phyloP scores from a whole-genome alignment of 2,888 invertebrate species.

The Hypselothyrea guttata region DNA sequence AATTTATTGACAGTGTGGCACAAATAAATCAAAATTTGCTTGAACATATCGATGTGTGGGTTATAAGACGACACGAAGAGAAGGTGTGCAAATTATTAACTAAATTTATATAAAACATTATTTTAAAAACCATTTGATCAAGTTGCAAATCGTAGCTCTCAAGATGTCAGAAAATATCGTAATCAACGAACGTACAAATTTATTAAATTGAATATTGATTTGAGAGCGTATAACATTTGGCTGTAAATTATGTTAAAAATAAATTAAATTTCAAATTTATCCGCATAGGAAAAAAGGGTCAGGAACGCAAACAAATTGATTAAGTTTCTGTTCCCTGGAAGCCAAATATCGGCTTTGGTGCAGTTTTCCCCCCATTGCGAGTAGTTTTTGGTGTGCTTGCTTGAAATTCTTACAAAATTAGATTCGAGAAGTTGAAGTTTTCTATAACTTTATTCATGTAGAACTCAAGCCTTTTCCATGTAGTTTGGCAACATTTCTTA shows the following conservation, averaged over 20 bases:
- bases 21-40: slow-evolving; percentile 49
- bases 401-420: slow-evolving; percentile 52
- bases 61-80: no score
- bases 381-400: not conserved
- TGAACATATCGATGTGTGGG: no score
- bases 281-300: not conserved
- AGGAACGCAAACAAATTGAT: no score
- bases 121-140: no score
- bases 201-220: no score
- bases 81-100: no score
- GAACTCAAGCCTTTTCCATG: slow-evolving; percentile 70
- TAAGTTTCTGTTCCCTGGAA: slow-evolving; percentile 11
- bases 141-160: no score
- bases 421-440: slow-evolving; percentile 60
- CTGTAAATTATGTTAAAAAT: no score
- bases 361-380: not conserved
- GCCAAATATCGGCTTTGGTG: slow-evolving; percentile 4
- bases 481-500: slow-evolving; percentile 52
- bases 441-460: slow-evolving; percentile 70
- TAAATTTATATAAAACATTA: no score
- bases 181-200: slow-evolving; percentile 5
- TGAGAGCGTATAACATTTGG: no score
- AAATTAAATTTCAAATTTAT: not conserved
- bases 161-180: slow-evolving; percentile 10
- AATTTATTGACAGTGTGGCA: slow-evolving; percentile 41